Conservation (phyloP, 2,113 vertebrate genomes). For the Danionella cerebrum region DNA sequence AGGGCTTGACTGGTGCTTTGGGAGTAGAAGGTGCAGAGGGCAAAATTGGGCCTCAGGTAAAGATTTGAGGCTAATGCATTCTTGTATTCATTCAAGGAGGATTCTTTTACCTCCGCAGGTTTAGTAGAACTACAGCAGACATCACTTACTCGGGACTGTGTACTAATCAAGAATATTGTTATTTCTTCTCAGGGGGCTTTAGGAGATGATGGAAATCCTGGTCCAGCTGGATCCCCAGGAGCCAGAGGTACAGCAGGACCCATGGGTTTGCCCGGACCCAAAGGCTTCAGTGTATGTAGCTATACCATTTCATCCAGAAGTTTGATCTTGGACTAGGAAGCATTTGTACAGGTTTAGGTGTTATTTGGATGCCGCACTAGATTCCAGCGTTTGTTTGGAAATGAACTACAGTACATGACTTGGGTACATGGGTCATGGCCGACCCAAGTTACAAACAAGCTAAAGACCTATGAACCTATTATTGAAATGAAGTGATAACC, state of each 20-base stretch:
- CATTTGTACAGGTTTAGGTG: too few species aligned
- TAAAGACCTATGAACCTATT: too few species aligned
- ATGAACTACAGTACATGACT: too few species aligned
- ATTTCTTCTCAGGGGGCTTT: constrained; percentile 68
- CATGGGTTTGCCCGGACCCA: constrained; percentile 92
- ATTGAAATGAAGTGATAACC: too few species aligned
- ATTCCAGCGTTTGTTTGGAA: too few species aligned
- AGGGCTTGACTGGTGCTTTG: constrained; percentile 89
- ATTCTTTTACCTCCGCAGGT: too few species aligned
- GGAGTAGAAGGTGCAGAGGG: constrained; percentile 87
- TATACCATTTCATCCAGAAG: too few species aligned
- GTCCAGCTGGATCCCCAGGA: constrained; percentile 79
- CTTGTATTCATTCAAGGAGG: neutral
- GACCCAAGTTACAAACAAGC: too few species aligned
- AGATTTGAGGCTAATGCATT: constrained; percentile 2
- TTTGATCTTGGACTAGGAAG: too few species aligned
- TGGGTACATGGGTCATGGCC: too few species aligned
- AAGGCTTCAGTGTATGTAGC: constrained; percentile 88
- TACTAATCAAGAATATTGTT: neutral
- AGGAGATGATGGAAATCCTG: constrained; percentile 89
- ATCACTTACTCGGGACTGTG: neutral
- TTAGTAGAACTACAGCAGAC: too few species aligned
- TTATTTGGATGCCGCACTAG: too few species aligned
- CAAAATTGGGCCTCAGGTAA: constrained; percentile 86
- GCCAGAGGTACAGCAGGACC: constrained; percentile 76